Evolutionary conservation across 2,113 vertebrate species (phyloP).

Genomic region (Pheucticus melanocephalus): DNA sequence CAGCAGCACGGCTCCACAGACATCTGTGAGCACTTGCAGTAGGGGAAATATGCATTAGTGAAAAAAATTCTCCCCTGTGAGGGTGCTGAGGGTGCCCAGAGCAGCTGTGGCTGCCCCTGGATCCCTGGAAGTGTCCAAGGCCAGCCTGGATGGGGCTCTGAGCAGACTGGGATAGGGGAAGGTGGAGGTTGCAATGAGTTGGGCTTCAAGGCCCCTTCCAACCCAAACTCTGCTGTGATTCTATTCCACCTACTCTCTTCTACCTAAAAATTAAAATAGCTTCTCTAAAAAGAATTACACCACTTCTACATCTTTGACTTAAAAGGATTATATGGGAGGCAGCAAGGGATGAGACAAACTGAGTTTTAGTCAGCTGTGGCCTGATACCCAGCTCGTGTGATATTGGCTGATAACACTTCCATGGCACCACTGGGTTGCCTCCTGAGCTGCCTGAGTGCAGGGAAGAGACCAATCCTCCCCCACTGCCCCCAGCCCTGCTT

Average conservation of each 20-base stretch:
- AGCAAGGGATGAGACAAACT: neutral
- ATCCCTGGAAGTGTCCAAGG: neutral
- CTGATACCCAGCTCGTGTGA: rapidly evolving
- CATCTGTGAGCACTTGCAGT: neutral
- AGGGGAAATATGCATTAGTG: neutral
- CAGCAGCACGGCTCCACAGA: neutral
- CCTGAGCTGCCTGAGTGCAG: neutral
- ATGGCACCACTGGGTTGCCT: neutral
- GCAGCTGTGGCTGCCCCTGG: neutral
- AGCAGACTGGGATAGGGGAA: neutral
- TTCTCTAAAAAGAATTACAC: neutral
- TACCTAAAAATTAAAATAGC: neutral
- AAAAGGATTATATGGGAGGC: neutral
- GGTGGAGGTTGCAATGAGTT: neutral
- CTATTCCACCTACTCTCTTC: neutral
- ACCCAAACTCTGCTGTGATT: neutral
- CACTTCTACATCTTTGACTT: neutral
- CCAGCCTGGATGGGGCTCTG: neutral
- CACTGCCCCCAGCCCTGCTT: neutral
- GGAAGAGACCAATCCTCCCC: neutral
- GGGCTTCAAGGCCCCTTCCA: neutral
- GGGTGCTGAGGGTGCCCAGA: neutral
- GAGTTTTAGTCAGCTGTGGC: neutral
- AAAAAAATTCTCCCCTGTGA: neutral
- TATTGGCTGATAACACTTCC: neutral